Evolutionary conservation across 2,113 vertebrate species (phyloP).

Genomic region (Ictalurus furcatus): DNA sequence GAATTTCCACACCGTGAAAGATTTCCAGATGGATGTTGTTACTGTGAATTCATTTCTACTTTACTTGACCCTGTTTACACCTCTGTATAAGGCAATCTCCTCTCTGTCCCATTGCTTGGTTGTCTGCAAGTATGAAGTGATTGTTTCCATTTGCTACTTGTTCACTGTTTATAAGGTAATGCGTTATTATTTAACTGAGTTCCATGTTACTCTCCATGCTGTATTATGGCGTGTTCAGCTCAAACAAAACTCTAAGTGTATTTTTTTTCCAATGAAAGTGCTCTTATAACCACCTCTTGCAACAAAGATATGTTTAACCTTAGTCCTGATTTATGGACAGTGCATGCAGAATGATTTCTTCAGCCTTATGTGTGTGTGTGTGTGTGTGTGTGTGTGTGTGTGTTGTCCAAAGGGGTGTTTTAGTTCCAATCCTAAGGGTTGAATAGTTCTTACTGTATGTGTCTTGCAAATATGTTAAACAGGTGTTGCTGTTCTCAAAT

Average conservation of each 20-base stretch:
- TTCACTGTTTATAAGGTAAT: background rate
- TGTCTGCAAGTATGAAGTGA: background rate
- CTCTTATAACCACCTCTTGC: conserved; percentile 9
- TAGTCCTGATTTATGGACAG: background rate
- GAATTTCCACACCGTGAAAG: background rate
- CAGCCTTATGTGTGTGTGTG: background rate
- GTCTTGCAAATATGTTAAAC: conserved; percentile 15
- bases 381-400: background rate
- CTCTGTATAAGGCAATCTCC: background rate
- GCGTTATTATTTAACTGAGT: background rate
- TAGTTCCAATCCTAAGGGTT: conserved; percentile 50
- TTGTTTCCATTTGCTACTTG: background rate
- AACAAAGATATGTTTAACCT: background rate
- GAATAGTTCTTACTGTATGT: conserved; percentile 36
- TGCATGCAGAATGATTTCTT: background rate
- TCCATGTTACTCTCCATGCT: background rate
- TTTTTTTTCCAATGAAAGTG: conserved; percentile 13
- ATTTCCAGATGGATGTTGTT: conserved; percentile 18
- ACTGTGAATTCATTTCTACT: conserved; percentile 11
- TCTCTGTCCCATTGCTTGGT: background rate
- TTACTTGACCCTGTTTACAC: background rate
- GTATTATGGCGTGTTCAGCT: background rate
- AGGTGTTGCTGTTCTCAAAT: conserved; percentile 4
- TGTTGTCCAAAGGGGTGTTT: conserved; percentile 25
- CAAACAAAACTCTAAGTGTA: background rate